phyloP scores from a whole-genome alignment of 2,113 vertebrate genomes.

The Pterocles burchelli region DNA sequence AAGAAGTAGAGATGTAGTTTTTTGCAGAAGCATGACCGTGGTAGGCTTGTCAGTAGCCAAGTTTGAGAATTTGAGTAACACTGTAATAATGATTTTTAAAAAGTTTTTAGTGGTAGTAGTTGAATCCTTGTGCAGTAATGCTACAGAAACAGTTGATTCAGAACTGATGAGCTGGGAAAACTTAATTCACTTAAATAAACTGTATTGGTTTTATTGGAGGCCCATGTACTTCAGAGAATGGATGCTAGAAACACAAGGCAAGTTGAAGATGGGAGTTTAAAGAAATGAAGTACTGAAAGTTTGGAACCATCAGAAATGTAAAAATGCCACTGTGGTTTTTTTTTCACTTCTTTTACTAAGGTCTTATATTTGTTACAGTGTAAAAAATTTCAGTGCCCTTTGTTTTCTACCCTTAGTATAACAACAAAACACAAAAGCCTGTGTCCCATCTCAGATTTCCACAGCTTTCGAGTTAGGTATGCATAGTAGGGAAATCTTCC shows the following conservation, averaged over 20 bases:
- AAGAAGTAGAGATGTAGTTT: not conserved
- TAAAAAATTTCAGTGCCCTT: not conserved
- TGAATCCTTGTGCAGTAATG: not conserved
- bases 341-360: not conserved
- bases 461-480: not conserved
- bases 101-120: not conserved
- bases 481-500: not conserved
- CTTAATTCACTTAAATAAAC: not conserved
- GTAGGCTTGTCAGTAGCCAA: not conserved
- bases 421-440: not conserved
- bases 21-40: not conserved
- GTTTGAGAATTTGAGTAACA: not conserved
- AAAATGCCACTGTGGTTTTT: not conserved
- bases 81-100: accelerated
- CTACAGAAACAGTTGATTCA: not conserved
- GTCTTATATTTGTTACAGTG: not conserved
- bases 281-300: not conserved
- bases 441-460: not conserved
- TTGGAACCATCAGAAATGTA: not conserved
- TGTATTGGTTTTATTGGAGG: not conserved
- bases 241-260: not conserved
- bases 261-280: not conserved
- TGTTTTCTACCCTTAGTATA: not conserved
- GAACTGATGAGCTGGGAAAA: not conserved
- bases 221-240: not conserved